These are phyloP conservation scores for Cydia amplana DNA, from an alignment of 1,140 invertebrate species.

Conservation along the genomic window DNA sequence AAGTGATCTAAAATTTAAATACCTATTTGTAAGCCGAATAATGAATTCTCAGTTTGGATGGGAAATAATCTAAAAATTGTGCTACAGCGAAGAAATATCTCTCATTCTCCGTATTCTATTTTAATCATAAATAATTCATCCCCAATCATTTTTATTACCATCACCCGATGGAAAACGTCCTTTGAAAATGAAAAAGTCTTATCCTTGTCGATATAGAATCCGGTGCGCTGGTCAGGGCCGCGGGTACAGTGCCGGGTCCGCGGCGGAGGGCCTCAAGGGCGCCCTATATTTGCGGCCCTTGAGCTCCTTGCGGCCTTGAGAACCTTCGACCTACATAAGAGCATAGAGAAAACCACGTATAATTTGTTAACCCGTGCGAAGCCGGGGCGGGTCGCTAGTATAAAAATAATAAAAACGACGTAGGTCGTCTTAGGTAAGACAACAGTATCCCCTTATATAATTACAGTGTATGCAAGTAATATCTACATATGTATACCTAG, in stretches of 20 bases:
- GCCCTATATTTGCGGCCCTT: conserved; percentile 22
- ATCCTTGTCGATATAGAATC: conserved; percentile 16
- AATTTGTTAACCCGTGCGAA: too few species aligned
- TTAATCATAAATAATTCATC: conserved; percentile 38
- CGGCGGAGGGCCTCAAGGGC: not conserved
- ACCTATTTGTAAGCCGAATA: not conserved
- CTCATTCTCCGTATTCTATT: conserved; percentile 20
- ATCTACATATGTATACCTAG: not conserved
- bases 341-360: not conserved
- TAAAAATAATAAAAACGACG: not conserved
- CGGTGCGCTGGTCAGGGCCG: conserved; percentile 24
- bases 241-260: not conserved
- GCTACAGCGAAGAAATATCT: not conserved
- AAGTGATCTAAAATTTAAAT: too few species aligned
- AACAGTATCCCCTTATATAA: conserved; percentile 4
- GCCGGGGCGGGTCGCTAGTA: too few species aligned
- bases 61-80: not conserved
- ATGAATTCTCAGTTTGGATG: not conserved
- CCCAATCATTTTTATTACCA: not conserved
- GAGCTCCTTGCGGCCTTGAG: not conserved
- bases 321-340: conserved; percentile 3
- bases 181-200: not conserved
- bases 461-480: conserved; percentile 1
- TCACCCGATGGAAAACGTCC: not conserved
- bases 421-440: not conserved